Conservation (phyloP, 2,797 vertebrate species). For the Nyctibius grandis region DNA sequence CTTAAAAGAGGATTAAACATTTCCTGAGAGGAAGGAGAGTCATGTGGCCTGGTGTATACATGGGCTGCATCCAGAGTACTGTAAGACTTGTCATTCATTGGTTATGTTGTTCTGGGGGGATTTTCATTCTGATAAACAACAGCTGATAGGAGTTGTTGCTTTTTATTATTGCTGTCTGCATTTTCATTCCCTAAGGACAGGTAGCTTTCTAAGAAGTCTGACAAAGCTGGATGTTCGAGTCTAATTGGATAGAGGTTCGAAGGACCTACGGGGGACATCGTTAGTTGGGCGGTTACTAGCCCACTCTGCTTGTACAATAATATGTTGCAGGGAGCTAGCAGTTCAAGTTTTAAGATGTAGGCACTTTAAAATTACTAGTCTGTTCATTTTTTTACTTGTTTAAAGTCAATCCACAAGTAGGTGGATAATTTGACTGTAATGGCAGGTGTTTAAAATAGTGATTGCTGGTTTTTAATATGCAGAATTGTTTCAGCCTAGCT, state of each 20-base stretch:
- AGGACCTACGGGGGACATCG: fast-evolving
- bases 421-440: slow-evolving; percentile 61
- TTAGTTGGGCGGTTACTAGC: neutral
- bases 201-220: neutral
- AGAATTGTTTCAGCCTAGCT: slow-evolving; percentile 1
- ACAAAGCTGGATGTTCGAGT: neutral
- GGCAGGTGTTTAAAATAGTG: slow-evolving; percentile 52
- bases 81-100: neutral
- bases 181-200: neutral
- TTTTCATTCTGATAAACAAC: neutral
- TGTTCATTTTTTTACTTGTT: slow-evolving; percentile 16
- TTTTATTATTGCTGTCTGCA: neutral
- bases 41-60: fast-evolving
- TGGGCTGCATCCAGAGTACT: neutral
- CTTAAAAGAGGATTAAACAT: slow-evolving; percentile 24
- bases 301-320: neutral
- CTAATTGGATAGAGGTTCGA: neutral
- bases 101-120: neutral
- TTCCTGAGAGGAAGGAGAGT: neutral
- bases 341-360: neutral
- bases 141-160: neutral
- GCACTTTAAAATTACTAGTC: slow-evolving; percentile 37
- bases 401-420: slow-evolving; percentile 46
- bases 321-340: neutral
- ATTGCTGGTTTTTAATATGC: slow-evolving; percentile 23